Evolutionary conservation across 92 coral and sea anemone genomes (phyloP).

Genomic region (Phenganax marumi): DNA sequence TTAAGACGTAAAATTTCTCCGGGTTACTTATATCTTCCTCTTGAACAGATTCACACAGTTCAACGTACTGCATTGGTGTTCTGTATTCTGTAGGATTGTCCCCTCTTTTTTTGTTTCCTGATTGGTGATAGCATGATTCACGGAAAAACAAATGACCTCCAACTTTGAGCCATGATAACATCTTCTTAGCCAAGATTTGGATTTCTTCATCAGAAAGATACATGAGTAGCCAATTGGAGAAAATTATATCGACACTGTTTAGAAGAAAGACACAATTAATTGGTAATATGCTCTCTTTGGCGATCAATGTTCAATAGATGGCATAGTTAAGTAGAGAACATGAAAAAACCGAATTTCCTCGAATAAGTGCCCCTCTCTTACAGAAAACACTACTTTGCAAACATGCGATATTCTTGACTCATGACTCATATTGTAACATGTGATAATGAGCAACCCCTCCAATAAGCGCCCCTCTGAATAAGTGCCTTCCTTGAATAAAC

Average conservation of each 20-base stretch:
- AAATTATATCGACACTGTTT: conserved; percentile 64
- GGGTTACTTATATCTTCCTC: conserved; percentile 21
- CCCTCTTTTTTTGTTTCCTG: conserved; percentile 65
- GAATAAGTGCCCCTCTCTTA: too few species aligned
- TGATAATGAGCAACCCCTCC: background rate
- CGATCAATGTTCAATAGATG: too few species aligned
- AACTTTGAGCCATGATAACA: conserved; percentile 60
- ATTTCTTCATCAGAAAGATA: conserved; percentile 72
- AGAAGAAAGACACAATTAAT: background rate
- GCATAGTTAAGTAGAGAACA: too few species aligned
- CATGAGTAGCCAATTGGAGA: conserved; percentile 82
- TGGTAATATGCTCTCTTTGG: background rate
- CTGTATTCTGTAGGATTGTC: conserved; percentile 72
- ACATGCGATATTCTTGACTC: too few species aligned
- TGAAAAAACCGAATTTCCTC: too few species aligned
- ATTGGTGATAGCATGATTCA: conserved; percentile 72
- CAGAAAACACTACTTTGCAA: too few species aligned
- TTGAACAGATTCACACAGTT: conserved; percentile 54
- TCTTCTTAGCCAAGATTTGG: conserved; percentile 60
- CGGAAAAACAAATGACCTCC: conserved; percentile 71
- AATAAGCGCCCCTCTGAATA: background rate
- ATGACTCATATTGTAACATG: too few species aligned
- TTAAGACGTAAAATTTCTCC: conserved; percentile 35
- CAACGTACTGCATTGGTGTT: conserved; percentile 62
- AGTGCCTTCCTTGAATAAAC: too few species aligned